Percentiles rank a stretch among this genome's conserved stretches.
Conservation (phyloP, 1,140 invertebrate genomes). For the Bombus terrestris region DNA sequence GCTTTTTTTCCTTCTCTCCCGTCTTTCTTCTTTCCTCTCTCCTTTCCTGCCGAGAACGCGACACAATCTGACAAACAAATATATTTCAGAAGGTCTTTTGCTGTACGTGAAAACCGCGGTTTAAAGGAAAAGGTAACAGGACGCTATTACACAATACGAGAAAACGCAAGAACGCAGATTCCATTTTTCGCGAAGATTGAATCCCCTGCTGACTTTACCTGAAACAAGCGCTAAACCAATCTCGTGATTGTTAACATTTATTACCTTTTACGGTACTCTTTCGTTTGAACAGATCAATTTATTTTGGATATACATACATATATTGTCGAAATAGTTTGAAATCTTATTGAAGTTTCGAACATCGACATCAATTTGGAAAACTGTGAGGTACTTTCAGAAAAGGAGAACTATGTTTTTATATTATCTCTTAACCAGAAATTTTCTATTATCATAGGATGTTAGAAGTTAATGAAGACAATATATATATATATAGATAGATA, state of each 20-base stretch:
- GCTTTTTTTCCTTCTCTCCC: constrained; percentile 13
- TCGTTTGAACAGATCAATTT: not conserved
- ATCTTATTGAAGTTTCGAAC: not conserved
- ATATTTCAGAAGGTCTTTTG: constrained; percentile 57
- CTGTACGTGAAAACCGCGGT: constrained; percentile 18
- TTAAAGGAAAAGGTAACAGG: constrained; percentile 37
- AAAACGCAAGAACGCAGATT: constrained; percentile 9
- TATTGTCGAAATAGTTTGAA: not conserved
- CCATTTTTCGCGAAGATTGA: constrained; percentile 30
- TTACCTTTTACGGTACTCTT: not conserved
- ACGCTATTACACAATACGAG: constrained; percentile 34
- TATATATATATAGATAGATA: too few species aligned
- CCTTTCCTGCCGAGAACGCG: constrained; percentile 34
- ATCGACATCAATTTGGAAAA: not conserved
- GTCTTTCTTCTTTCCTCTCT: not conserved
- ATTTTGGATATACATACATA: not conserved
- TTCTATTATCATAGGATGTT: too few species aligned
- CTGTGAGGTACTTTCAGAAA: not conserved
- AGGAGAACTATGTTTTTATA: not conserved
- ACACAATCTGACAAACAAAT: constrained; percentile 70
- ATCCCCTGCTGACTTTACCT: not conserved
- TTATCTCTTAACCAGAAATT: not conserved
- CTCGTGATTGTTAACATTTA: constrained; percentile 21
- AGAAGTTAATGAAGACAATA: not conserved
- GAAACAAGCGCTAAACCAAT: not conserved